Conservation (phyloP, 2,113 vertebrate species). For the Acinonyx jubatus region DNA sequence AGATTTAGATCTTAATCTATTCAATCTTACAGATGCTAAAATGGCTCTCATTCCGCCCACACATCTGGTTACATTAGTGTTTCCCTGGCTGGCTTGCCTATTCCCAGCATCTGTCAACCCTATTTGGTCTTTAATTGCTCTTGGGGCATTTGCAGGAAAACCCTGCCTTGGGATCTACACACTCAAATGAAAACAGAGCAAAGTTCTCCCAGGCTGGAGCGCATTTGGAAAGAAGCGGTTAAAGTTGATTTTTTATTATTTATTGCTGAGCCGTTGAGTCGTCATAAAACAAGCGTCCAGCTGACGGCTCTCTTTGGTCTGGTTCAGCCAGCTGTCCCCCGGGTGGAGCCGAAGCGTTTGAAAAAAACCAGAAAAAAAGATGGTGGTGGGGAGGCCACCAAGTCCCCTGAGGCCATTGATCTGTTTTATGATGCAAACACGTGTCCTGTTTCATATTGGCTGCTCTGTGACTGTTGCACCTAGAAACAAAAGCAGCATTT, state of each 20-base stretch:
- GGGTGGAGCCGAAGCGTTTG: not conserved
- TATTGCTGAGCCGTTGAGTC: constrained; percentile 39
- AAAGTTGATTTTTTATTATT: not conserved
- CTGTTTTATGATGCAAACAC: constrained; percentile 68
- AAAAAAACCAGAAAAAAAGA: not conserved
- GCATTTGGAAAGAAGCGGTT: constrained; percentile 29
- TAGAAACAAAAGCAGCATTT: constrained; percentile 62
- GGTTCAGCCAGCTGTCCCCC: not conserved
- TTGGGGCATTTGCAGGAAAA: constrained; percentile 42
- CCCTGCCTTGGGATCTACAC: not conserved
- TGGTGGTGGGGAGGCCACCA: not conserved
- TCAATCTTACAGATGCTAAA: not conserved
- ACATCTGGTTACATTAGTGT: constrained; percentile 56
- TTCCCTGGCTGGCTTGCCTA: constrained; percentile 46
- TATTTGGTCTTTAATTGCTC: constrained; percentile 66
- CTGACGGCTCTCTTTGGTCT: constrained; percentile 36
- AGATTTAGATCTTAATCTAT: not conserved
- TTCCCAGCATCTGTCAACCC: constrained; percentile 65
- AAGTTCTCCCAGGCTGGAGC: not conserved
- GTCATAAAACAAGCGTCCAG: constrained; percentile 34
- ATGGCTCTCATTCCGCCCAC: constrained; percentile 3
- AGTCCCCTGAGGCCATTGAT: not conserved
- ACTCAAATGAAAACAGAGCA: not conserved
- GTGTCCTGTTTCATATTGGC: constrained; percentile 60
- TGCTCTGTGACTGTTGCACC: constrained; percentile 38